These are phyloP conservation scores for Sander vitreus DNA, from an alignment of 2,113 vertebrate species.

Conservation along the genomic window DNA sequence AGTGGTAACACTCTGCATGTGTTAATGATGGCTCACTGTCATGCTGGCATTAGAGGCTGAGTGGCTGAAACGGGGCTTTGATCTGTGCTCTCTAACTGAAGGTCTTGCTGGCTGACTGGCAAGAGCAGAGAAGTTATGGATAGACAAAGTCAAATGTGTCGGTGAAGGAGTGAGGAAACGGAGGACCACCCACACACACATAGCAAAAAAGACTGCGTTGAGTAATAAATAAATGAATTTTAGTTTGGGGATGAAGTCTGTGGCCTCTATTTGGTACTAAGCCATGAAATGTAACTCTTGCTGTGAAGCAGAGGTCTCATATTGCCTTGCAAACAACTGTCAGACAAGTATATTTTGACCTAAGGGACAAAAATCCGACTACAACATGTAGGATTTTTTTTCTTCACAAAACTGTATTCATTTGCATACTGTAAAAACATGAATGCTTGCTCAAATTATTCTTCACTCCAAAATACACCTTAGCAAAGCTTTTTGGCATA, in stretches of 20 bases:
- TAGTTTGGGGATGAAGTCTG: not conserved
- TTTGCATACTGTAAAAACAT: not conserved
- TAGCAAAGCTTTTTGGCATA: not conserved
- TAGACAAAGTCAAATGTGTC: conserved; percentile 70
- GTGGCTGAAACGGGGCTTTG: conserved; percentile 68
- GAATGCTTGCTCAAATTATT: not conserved
- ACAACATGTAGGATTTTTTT: not conserved
- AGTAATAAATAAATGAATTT: conserved; percentile 5
- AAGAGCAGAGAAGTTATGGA: conserved; percentile 51
- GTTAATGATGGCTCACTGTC: conserved; percentile 75
- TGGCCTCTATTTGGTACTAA: not conserved
- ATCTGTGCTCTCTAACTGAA: conserved; percentile 65
- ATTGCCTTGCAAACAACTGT: not conserved
- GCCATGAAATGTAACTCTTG: conserved; percentile 16
- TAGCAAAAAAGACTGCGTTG: conserved; percentile 23
- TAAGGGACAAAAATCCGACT: not conserved
- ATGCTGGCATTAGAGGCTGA: conserved; percentile 67
- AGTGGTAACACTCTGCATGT: conserved; percentile 50
- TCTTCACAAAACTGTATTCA: not conserved
- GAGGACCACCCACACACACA: conserved; percentile 15
- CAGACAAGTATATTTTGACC: not conserved
- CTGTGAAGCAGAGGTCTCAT: not conserved
- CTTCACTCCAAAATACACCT: not conserved
- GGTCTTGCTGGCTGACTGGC: conserved; percentile 53
- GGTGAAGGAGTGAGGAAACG: conserved; percentile 41